Base-by-base conservation (phyloP, 2,888 invertebrate species). In the Trichopria drosophilae region DNA sequence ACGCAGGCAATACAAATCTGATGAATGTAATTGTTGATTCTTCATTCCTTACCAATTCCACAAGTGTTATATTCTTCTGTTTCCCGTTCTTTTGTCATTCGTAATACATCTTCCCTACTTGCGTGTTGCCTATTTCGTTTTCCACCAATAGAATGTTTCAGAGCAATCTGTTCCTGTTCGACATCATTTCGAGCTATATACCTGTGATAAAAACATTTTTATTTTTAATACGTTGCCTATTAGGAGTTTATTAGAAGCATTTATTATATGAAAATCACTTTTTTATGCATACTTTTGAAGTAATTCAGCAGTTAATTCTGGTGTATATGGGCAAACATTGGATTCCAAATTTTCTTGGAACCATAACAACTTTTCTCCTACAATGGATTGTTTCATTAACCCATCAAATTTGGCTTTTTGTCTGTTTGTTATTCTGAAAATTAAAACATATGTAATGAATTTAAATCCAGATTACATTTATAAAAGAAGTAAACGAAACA, bases 321-420 rank as follows among this genome's bases (percentile, higher is more conserved):
- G 82, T 16, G 79, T 81, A 47, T 86, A 82, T 1, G 78, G 75
- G 46, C 77, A 76, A 6, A 77, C 70, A 49, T 82, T 81, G 1
- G 84, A 79, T 36, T 75, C 69, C 64, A 88, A 75, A 61, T 85
- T 80, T 23, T 86, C 82, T 61, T 84, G 80, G 63, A 93, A 88
- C 91, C 91, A 93, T 20, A 82, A 61, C 41, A 90, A 77, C 76
- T 90, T 91, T 68, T 92, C 90, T 28, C 86, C 87, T 22, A 85
- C 68, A 16, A 89, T 64, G 68, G 87, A 88, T 57, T 86, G 83
- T 73, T 88, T 89, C 32, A 89, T 81, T 10, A 84, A 82, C 58
- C 84, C 83, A 0, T 81, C 81, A 28, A 84, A 69, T 73, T 86
- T 87, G 13, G 77, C 77, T 63, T 83, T 83, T 45, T 83, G 81